A percentile compares a stretch with the other conserved stretches of the same genome.
These are phyloP conservation scores for Latrodectus geometricus DNA, from an alignment of 1,140 invertebrate genomes.

Conservation along the genomic window DNA sequence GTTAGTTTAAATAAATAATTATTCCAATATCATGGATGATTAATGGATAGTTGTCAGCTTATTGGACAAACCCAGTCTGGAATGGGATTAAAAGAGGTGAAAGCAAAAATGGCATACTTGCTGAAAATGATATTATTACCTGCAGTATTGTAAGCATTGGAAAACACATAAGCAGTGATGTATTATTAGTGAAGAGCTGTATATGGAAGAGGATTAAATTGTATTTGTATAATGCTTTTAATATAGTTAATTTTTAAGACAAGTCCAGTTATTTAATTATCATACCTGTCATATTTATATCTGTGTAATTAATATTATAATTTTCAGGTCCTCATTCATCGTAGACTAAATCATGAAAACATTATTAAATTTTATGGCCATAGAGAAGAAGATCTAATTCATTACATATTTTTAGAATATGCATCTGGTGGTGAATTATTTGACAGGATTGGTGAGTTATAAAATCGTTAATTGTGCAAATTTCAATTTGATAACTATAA, in stretches of 20 bases:
- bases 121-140: too few relatives aligned
- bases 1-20: too few relatives aligned
- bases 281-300: not conserved
- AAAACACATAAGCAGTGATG: too few relatives aligned
- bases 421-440: constrained; percentile 96
- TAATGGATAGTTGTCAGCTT: too few relatives aligned
- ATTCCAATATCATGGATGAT: too few relatives aligned
- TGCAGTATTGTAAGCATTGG: too few relatives aligned
- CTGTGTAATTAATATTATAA: not conserved
- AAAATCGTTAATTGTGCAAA: not conserved
- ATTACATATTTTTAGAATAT: constrained; percentile 97
- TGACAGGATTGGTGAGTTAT: constrained; percentile 87
- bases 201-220: too few relatives aligned
- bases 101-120: too few relatives aligned
- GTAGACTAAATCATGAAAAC: constrained; percentile 84
- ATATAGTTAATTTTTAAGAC: constrained; percentile 18
- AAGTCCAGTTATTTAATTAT: not conserved
- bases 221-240: not conserved
- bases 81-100: too few relatives aligned
- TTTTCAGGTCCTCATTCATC: constrained; percentile 85
- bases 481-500: not conserved
- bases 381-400: constrained; percentile 79
- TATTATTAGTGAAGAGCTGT: too few relatives aligned
- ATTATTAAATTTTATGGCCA: constrained; percentile 91
- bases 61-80: too few relatives aligned